These are phyloP conservation scores for Stomorhina lunata DNA, from an alignment of 2,888 invertebrate species.

Conservation along the genomic window DNA sequence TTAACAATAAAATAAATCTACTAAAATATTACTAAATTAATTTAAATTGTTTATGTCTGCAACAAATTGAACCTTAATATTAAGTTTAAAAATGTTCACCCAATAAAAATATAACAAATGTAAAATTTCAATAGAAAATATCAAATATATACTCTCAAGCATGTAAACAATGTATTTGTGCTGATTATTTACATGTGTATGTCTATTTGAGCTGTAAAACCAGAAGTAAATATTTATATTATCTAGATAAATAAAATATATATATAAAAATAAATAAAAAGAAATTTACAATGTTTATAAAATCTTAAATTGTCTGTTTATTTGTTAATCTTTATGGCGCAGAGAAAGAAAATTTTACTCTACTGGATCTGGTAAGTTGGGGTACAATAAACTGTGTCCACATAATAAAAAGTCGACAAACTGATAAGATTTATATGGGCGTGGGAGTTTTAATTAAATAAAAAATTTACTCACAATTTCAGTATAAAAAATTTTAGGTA, in stretches of 20 bases:
- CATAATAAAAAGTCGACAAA: no score
- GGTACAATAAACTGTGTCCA: not conserved
- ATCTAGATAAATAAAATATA: slow-evolving; percentile 18
- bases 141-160: not conserved
- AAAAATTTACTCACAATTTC: not conserved
- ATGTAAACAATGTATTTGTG: not conserved
- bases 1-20: no score
- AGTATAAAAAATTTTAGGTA: not conserved
- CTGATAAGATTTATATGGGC: not conserved
- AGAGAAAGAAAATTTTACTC: slow-evolving; percentile 1
- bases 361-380: not conserved
- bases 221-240: not conserved
- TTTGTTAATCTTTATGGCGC: not conserved
- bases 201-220: not conserved
- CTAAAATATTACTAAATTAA: no score
- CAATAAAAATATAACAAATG: no score
- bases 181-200: not conserved
- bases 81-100: no score
- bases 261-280: slow-evolving; percentile 28
- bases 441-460: not conserved
- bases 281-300: slow-evolving; percentile 47
- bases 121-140: no score
- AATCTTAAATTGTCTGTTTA: slow-evolving; percentile 6
- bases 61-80: no score
- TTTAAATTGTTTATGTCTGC: no score